Evolutionary conservation across 1,140 invertebrate species (phyloP).

Genomic region (Elymnias hypermnestra): DNA sequence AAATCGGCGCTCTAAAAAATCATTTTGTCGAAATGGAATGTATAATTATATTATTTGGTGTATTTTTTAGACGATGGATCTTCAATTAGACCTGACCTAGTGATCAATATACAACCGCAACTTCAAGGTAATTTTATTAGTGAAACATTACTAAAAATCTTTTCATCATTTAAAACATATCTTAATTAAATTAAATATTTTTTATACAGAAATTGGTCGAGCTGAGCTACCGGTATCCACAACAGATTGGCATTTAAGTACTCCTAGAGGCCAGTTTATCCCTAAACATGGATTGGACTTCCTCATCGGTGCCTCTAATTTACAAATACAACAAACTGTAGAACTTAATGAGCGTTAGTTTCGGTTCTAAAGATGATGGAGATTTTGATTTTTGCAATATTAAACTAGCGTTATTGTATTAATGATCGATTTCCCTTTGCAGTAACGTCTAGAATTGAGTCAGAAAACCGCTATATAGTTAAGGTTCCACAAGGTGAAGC

Average conservation of each 20-base stretch:
- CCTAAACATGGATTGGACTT: conserved; percentile 77
- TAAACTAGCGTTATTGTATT: not conserved
- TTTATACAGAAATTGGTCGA: conserved; percentile 25
- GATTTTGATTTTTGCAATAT: too few species aligned
- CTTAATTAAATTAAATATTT: too few species aligned
- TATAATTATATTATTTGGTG: too few species aligned
- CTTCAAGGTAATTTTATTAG: conserved; percentile 25
- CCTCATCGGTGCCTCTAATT: conserved; percentile 70
- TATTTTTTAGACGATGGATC: conserved; percentile 40
- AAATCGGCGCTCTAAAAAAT: too few species aligned
- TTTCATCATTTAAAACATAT: not conserved
- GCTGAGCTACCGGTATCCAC: conserved; percentile 73
- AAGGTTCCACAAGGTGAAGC: conserved; percentile 79
- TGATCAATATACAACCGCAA: conserved; percentile 54
- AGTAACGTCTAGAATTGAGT: conserved; percentile 72
- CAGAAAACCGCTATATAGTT: conserved; percentile 81
- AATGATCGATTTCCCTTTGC: conserved; percentile 10
- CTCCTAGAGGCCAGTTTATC: conserved; percentile 68
- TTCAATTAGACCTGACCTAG: conserved; percentile 36
- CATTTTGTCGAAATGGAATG: too few species aligned
- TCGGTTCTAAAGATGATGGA: too few species aligned
- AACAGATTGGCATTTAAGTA: conserved; percentile 67
- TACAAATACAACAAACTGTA: conserved; percentile 78
- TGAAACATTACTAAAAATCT: not conserved
- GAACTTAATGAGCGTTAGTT: conserved; percentile 77